phyloP scores from a whole-genome alignment of 2,797 vertebrate species.

The Tinamus major region DNA sequence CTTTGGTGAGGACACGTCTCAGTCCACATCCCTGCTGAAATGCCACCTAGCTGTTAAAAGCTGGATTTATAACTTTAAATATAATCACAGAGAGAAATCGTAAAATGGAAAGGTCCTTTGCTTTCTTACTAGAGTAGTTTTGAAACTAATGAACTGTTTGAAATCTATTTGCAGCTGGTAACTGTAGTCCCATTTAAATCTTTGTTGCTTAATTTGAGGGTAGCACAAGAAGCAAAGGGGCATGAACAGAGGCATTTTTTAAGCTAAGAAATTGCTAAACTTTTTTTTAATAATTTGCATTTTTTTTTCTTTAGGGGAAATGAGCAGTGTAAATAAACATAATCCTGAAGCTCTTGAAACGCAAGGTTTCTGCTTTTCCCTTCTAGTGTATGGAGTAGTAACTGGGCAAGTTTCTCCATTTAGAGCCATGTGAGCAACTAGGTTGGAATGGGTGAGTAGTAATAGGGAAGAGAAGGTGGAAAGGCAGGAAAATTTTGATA shows the following conservation, averaged over 20 bases:
- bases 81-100: not conserved
- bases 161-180: not conserved
- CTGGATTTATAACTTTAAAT: not conserved
- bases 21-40: not conserved
- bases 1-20: not conserved
- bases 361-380: not conserved
- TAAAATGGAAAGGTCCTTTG: not conserved
- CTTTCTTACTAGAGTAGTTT: not conserved
- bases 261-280: not conserved
- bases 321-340: not conserved
- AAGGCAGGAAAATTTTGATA: not conserved
- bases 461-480: not conserved
- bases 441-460: rapidly evolving
- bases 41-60: not conserved
- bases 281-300: not conserved
- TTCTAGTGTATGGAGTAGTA: not conserved
- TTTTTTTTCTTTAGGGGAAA: not conserved
- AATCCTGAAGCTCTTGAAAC: not conserved
- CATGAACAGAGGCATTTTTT: rapidly evolving
- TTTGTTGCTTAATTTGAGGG: not conserved
- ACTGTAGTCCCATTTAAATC: not conserved
- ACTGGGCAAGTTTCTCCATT: not conserved
- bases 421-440: not conserved
- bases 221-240: not conserved
- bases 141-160: not conserved